These are phyloP conservation scores for Lutraria rhynchaena DNA, from an alignment of 1,140 invertebrate genomes.

Conservation along the genomic window DNA sequence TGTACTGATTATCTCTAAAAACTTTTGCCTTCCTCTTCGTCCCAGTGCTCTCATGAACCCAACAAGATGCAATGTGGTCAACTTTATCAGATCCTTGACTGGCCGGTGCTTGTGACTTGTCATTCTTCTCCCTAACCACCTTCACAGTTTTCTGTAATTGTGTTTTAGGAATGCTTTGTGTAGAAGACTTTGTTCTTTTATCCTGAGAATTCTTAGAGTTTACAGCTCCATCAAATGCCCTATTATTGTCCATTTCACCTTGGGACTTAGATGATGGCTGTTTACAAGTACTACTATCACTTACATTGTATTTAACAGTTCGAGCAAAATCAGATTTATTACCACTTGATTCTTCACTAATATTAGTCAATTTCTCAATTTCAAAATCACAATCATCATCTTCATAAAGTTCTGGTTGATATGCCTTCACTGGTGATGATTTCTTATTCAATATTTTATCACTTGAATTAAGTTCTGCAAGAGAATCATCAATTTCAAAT, in stretches of 20 bases:
- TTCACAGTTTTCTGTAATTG: slow-evolving; percentile 25
- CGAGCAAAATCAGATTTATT: slow-evolving; percentile 23
- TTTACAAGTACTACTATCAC: background rate
- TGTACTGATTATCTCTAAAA: slow-evolving; percentile 66
- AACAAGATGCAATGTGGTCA: slow-evolving; percentile 43
- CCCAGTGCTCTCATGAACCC: slow-evolving; percentile 5
- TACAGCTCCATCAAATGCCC: slow-evolving; percentile 27
- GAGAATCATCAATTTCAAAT: slow-evolving; percentile 64
- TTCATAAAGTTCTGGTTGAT: slow-evolving; percentile 60
- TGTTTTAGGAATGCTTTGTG: slow-evolving; percentile 20
- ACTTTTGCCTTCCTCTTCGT: slow-evolving; percentile 65
- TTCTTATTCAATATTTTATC: background rate
- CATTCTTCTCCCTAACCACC: slow-evolving; percentile 22
- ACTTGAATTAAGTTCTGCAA: slow-evolving; percentile 26
- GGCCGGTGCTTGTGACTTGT: slow-evolving; percentile 1
- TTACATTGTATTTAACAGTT: slow-evolving; percentile 55
- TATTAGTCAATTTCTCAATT: slow-evolving; percentile 34
- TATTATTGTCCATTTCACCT: background rate
- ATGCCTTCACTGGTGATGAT: slow-evolving; percentile 53
- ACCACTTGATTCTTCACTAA: background rate
- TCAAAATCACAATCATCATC: slow-evolving; percentile 33
- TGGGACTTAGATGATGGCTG: no score
- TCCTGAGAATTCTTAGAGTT: slow-evolving; percentile 12
- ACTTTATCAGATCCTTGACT: slow-evolving; percentile 5
- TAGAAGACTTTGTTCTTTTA: background rate